Evolutionary conservation across 2,888 invertebrate genomes (phyloP).

Genomic region (Melipona bicolor): DNA sequence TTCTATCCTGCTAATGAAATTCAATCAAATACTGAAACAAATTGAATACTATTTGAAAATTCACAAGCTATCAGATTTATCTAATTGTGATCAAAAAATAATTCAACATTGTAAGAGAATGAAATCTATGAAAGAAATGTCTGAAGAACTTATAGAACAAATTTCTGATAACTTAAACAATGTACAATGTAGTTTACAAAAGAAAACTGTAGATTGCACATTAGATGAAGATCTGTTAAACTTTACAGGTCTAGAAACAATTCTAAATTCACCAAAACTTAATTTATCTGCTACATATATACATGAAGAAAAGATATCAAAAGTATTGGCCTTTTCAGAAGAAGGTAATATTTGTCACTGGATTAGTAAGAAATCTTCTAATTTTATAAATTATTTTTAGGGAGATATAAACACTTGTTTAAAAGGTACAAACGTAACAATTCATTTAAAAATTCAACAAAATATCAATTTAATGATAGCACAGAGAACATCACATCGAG

Average conservation of each 20-base stretch:
- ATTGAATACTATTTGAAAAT: conserved; percentile 1
- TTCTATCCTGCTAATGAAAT: conserved; percentile 11
- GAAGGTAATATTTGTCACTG: conserved; percentile 22
- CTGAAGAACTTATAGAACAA: not conserved
- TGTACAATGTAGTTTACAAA: conserved; percentile 1
- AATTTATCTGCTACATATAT: not conserved
- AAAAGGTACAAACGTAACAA: conserved; percentile 23
- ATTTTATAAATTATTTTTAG: conserved; percentile 36
- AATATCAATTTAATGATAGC: not conserved
- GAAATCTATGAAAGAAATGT: conserved; percentile 9
- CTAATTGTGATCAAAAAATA: conserved; percentile 19
- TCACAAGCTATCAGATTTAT: conserved; percentile 17
- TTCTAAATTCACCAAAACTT: conserved; percentile 13
- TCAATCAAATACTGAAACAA: conserved; percentile 15
- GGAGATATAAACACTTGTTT: conserved; percentile 51
- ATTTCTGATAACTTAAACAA: not conserved
- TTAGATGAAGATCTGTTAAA: not conserved
- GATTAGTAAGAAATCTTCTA: not conserved
- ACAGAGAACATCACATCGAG: not conserved
- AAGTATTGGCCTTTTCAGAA: conserved; percentile 25
- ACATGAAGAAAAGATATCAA: conserved; percentile 8
- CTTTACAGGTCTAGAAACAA: not conserved
- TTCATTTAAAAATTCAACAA: not conserved
- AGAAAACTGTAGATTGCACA: not conserved
- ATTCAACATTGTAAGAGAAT: conserved; percentile 3